These are phyloP conservation scores for Lycodopsis pacificus DNA, from an alignment of 2,797 vertebrate genomes.

Conservation along the genomic window DNA sequence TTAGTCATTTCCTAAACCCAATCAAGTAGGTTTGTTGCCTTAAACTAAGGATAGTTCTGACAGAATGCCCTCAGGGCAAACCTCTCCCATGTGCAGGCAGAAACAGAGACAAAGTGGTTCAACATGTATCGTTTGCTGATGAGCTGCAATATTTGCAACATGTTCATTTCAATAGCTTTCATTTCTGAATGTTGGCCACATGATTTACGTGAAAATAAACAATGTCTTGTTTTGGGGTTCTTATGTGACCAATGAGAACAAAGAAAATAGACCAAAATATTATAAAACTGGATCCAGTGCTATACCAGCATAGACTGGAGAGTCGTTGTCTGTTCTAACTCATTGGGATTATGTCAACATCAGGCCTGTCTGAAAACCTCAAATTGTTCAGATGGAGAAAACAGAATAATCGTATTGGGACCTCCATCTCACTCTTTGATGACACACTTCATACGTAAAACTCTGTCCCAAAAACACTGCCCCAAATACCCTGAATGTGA, in stretches of 20 bases:
- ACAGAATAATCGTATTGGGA: conserved; percentile 16
- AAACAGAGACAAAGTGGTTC: conserved; percentile 15
- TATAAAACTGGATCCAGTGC: neutral
- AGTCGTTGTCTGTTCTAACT: conserved; percentile 1
- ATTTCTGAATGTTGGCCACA: neutral
- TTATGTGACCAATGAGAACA: neutral
- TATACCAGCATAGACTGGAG: neutral
- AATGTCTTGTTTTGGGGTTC: neutral
- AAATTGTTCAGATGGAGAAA: neutral
- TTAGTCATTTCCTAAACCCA: neutral
- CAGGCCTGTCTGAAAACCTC: neutral
- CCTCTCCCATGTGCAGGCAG: neutral
- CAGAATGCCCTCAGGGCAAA: neutral
- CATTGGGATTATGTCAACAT: neutral
- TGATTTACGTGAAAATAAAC: neutral
- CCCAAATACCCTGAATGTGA: conserved; percentile 53
- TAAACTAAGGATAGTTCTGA: neutral
- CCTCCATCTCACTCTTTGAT: conserved; percentile 18
- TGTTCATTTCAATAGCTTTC: neutral
- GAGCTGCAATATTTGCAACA: neutral
- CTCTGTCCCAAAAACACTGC: conserved; percentile 60
- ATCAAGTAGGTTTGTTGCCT: neutral
- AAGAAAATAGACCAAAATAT: neutral
- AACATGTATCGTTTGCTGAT: neutral
- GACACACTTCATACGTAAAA: conserved; percentile 47